These are phyloP conservation scores for Anoplopoma fimbria DNA, from an alignment of 2,113 vertebrate species.

Conservation along the genomic window DNA sequence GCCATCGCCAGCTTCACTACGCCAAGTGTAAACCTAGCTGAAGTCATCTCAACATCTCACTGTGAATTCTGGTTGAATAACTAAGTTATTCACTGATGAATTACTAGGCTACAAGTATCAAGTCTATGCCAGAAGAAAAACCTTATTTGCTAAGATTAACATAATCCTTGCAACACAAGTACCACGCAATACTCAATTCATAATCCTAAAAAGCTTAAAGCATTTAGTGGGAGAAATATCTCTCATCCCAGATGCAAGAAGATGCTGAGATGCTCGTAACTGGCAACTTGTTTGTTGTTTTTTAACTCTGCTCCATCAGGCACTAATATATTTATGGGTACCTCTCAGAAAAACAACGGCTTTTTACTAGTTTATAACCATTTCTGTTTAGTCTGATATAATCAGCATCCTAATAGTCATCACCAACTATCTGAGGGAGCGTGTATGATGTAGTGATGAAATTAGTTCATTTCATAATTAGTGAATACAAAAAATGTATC, in stretches of 20 bases:
- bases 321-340: not conserved
- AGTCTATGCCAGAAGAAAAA: slow-evolving; percentile 12
- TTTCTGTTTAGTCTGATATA: not conserved
- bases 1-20: not conserved
- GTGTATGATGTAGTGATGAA: not conserved
- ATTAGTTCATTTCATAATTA: not conserved
- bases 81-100: too few species aligned
- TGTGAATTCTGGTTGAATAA: slow-evolving; percentile 26
- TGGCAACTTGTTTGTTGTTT: slow-evolving; percentile 8
- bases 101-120: too few species aligned
- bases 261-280: slow-evolving; percentile 1
- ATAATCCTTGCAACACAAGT: slow-evolving; percentile 1
- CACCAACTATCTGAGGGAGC: not conserved
- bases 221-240: not conserved
- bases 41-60: slow-evolving; percentile 25
- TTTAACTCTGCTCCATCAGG: not conserved
- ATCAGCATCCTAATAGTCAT: not conserved
- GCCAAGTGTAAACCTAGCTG: not conserved
- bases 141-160: slow-evolving; percentile 2
- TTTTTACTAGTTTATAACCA: too few species aligned
- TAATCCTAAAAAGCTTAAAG: slow-evolving; percentile 17
- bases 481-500: not conserved
- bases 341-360: not conserved
- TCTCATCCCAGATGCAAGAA: slow-evolving; percentile 10
- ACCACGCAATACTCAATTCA: slow-evolving; percentile 21